Conservation (phyloP, 2,797 vertebrate species). For the Iguana delicatissima region DNA sequence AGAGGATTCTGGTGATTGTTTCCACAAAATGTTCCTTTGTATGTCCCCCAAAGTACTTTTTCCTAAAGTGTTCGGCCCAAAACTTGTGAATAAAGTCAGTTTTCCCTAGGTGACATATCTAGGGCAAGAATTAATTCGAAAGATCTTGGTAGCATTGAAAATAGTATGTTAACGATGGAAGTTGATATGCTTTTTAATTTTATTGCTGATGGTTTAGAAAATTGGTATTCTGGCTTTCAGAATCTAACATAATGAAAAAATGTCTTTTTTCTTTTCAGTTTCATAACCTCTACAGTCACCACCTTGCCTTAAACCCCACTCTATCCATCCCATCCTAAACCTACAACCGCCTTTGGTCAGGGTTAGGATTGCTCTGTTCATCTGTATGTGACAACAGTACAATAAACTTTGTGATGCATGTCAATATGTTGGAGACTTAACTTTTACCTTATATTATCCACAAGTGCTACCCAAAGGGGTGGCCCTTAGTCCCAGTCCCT, state of each 20-base stretch:
- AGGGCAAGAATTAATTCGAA: conserved; percentile 55
- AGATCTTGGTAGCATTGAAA: conserved; percentile 50
- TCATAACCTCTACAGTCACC: too few species aligned
- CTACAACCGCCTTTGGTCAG: too few species aligned
- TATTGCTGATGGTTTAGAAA: neutral
- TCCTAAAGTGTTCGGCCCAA: rapidly evolving
- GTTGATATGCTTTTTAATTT: conserved; percentile 1
- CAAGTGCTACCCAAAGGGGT: too few species aligned
- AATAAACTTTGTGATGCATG: too few species aligned
- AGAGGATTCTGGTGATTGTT: neutral
- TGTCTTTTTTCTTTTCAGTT: neutral
- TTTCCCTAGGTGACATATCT: conserved; percentile 21
- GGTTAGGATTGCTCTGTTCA: too few species aligned
- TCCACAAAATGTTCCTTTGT: neutral
- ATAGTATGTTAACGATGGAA: conserved; percentile 36
- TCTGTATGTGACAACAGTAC: too few species aligned
- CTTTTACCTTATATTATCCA: too few species aligned
- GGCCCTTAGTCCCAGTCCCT: too few species aligned
- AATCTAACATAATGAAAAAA: neutral
- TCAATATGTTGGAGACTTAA: too few species aligned
- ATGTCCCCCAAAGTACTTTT: neutral
- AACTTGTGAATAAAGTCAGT: conserved; percentile 10
- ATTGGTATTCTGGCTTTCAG: neutral
- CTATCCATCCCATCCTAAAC: too few species aligned
- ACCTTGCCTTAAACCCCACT: too few species aligned